A percentile compares a stretch with the other conserved stretches of the same genome.
Evolutionary conservation across 2,797 vertebrate genomes (phyloP).

Genomic region (Geotria australis): DNA sequence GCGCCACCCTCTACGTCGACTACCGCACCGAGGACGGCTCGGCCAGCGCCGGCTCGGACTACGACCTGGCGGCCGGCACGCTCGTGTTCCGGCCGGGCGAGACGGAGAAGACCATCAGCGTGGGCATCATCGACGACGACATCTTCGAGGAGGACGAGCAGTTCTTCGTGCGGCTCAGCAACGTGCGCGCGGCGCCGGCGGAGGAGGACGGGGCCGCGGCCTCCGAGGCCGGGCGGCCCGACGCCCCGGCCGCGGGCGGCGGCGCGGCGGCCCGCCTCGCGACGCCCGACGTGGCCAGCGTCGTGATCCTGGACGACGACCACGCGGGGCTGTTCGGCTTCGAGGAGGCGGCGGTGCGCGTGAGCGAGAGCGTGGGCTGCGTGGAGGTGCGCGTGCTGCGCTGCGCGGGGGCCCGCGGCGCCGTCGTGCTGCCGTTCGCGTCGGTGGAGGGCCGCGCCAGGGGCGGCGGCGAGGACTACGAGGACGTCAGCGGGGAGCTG

Average conservation of each 20-base stretch:
- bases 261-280: constrained; percentile 32
- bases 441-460: constrained; percentile 35
- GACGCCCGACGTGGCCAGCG: constrained; percentile 42
- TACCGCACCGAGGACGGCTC: constrained; percentile 79
- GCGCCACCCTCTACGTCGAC: constrained; percentile 73
- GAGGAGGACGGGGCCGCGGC: constrained; percentile 71
- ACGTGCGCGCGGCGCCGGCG: constrained; percentile 45
- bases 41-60: constrained; percentile 49
- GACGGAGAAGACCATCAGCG: constrained; percentile 44
- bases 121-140: constrained; percentile 26
- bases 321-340: constrained; percentile 86
- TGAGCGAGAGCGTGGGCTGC: constrained; percentile 64
- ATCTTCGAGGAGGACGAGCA: constrained; percentile 82
- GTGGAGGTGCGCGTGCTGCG: constrained; percentile 55
- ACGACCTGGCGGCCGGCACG: constrained; percentile 52
- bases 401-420: constrained; percentile 55
- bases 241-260: constrained; percentile 22
- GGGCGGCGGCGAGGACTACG: constrained; percentile 36
- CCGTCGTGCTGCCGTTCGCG: constrained; percentile 48
- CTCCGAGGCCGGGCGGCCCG: constrained; percentile 14
- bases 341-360: constrained; percentile 28
- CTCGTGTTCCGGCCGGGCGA: constrained; percentile 77
- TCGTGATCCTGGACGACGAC: constrained; percentile 84
- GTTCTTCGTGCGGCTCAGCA: constrained; percentile 31
- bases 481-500: constrained; percentile 41